A percentile compares a stretch with the other conserved stretches of the same genome.
phyloP scores from a whole-genome alignment of 1,140 invertebrate species.

The Rhagoletis zephyria region DNA sequence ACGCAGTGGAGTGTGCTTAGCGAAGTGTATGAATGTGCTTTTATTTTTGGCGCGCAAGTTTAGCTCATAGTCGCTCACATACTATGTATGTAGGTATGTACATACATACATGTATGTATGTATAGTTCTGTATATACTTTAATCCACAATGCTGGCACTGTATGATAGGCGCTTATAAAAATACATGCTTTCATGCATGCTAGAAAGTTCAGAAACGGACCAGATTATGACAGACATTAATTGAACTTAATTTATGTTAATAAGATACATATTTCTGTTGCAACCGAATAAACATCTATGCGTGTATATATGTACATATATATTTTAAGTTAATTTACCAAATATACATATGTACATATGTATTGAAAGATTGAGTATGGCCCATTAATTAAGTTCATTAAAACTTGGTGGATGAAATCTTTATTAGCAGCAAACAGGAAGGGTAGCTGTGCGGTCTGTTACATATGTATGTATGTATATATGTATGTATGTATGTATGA shows the following conservation, averaged over 20 bases:
- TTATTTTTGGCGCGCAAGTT: conserved; percentile 15
- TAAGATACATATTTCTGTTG: background rate
- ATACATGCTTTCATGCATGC: background rate
- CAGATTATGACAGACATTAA: conserved; percentile 18
- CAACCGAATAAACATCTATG: background rate
- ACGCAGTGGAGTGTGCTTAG: conserved; percentile 14
- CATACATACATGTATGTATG: background rate
- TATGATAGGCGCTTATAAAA: background rate
- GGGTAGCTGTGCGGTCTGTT: no score
- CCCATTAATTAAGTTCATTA: background rate
- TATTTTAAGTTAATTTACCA: background rate
- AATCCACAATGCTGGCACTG: background rate
- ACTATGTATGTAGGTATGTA: background rate
- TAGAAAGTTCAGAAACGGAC: background rate
- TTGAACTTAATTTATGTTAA: conserved; percentile 35
- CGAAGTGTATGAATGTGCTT: background rate
- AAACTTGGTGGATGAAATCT: background rate
- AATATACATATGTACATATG: no score
- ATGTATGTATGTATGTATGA: no score
- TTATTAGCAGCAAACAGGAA: background rate
- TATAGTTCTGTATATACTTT: background rate
- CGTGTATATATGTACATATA: background rate
- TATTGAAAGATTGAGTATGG: background rate
- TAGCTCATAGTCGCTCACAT: background rate
- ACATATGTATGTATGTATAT: no score